A percentile compares a stretch with the other conserved stretches of the same genome.
Conservation (phyloP, 2,797 vertebrate species). For the Urocyon cinereoargenteus region DNA sequence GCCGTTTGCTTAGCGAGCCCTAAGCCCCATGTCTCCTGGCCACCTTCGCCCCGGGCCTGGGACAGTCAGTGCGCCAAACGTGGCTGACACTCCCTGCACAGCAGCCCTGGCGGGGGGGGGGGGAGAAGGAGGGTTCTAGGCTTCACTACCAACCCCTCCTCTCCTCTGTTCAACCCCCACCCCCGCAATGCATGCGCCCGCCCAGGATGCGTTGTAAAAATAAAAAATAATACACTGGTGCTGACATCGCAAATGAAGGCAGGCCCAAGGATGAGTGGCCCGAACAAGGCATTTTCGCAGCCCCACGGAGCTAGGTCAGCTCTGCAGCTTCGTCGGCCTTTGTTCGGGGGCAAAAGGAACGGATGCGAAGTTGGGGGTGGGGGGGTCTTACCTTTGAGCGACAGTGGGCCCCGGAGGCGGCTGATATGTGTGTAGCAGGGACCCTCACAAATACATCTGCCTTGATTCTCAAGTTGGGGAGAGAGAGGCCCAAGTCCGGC, state of each 20-base stretch:
- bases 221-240: slow-evolving; percentile 61
- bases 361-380: slow-evolving; percentile 55
- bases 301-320: slow-evolving; percentile 61
- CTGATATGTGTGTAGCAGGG: slow-evolving; percentile 25
- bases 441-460: slow-evolving; percentile 10
- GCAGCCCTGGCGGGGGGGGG: slow-evolving; percentile 60
- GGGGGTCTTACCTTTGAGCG: slow-evolving; percentile 41
- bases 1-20: slow-evolving; percentile 47
- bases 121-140: slow-evolving; percentile 60
- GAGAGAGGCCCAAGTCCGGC: slow-evolving; percentile 19
- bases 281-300: slow-evolving; percentile 64
- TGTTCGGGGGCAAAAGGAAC: slow-evolving; percentile 37
- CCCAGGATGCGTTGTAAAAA: slow-evolving; percentile 70
- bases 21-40: slow-evolving; percentile 39
- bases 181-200: slow-evolving; percentile 48
- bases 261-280: slow-evolving; percentile 74
- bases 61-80: slow-evolving; percentile 74
- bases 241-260: slow-evolving; percentile 75
- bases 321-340: slow-evolving; percentile 33
- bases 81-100: slow-evolving; percentile 72
- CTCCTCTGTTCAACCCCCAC: slow-evolving; percentile 21
- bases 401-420: background rate
- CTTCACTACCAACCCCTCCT: slow-evolving; percentile 57
- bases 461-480: slow-evolving; percentile 66
- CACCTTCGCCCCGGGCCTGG: slow-evolving; percentile 68